These are phyloP conservation scores for Prietella phreatophila DNA, from an alignment of 2,113 vertebrate species.

Conservation along the genomic window DNA sequence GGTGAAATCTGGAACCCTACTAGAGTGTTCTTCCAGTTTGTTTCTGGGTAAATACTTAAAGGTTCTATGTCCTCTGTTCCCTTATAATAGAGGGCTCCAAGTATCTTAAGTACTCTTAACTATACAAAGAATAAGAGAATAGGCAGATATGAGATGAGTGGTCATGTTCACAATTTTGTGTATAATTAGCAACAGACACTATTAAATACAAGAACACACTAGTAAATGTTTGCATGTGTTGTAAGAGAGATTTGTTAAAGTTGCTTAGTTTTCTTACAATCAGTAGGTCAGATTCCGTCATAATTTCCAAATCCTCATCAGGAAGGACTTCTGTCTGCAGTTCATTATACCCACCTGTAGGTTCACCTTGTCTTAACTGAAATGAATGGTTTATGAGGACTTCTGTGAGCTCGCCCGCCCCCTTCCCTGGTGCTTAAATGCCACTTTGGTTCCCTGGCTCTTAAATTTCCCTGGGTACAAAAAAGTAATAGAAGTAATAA, in stretches of 20 bases:
- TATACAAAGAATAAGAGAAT: not conserved
- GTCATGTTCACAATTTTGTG: slow-evolving; percentile 6
- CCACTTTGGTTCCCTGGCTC: slow-evolving; percentile 46
- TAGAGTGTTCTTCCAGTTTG: not conserved
- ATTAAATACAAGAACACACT: too few relatives aligned
- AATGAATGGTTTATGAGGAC: slow-evolving; percentile 35
- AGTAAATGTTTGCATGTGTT: too few relatives aligned
- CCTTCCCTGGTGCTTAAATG: slow-evolving; percentile 35
- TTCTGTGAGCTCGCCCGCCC: slow-evolving; percentile 11
- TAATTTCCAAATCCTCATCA: slow-evolving; percentile 8
- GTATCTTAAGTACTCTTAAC: not conserved
- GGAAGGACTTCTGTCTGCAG: slow-evolving; percentile 4
- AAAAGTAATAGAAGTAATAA: slow-evolving; percentile 51
- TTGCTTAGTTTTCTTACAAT: not conserved
- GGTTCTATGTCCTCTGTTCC: not conserved
- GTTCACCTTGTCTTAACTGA: slow-evolving; percentile 15
- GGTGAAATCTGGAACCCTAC: not conserved
- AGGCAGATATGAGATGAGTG: not conserved
- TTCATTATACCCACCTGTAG: slow-evolving; percentile 32
- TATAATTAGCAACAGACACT: slow-evolving; percentile 2
- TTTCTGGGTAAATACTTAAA: not conserved
- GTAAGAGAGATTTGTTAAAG: too few relatives aligned
- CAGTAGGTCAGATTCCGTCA: not conserved
- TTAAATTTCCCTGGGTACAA: slow-evolving; percentile 44
- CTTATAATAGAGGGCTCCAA: not conserved